Evolutionary conservation across 2,888 invertebrate genomes (phyloP).

Genomic region (Drosophila helvetica): DNA sequence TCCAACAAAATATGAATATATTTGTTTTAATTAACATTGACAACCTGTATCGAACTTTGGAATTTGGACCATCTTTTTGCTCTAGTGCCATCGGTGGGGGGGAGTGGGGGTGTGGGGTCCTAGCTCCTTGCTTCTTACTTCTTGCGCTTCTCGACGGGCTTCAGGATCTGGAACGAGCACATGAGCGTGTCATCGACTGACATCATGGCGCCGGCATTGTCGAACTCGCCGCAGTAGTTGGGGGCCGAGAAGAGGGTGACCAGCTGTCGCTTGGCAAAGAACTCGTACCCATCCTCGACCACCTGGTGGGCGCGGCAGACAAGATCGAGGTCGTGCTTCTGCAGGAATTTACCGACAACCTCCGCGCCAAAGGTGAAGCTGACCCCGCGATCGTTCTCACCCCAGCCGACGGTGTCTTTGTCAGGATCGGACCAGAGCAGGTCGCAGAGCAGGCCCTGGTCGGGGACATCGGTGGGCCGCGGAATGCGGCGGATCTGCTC

Average conservation of each 20-base stretch:
- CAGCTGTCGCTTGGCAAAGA: conserved; percentile 97
- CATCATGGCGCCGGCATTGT: conserved; percentile 97
- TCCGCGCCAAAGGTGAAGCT: conserved; percentile 99
- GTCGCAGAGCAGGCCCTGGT: conserved; percentile 97
- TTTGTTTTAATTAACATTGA: no score
- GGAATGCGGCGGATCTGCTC: conserved; percentile 98
- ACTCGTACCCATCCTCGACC: conserved; percentile 98
- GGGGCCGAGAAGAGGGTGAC: conserved; percentile 95
- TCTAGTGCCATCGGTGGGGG: no score
- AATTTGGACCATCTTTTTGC: no score
- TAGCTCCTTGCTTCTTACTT: conserved; percentile 31
- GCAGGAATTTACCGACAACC: conserved; percentile 85
- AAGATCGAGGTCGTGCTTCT: conserved; percentile 98
- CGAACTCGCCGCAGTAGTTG: conserved; percentile 92
- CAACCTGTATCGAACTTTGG: no score
- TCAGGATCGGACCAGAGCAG: conserved; percentile 98
- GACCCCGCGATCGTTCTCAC: conserved; percentile 99
- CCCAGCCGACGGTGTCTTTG: conserved; percentile 98
- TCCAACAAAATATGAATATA: no score
- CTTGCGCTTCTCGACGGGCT: conserved; percentile 63
- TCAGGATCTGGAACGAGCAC: conserved; percentile 91
- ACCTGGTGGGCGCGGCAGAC: conserved; percentile 99
- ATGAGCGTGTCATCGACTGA: conserved; percentile 96
- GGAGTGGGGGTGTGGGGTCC: no score
- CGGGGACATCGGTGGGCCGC: conserved; percentile 98